phyloP scores from a whole-genome alignment of 92 coral and sea anemone genomes.

The Parazoanthus darwini region DNA sequence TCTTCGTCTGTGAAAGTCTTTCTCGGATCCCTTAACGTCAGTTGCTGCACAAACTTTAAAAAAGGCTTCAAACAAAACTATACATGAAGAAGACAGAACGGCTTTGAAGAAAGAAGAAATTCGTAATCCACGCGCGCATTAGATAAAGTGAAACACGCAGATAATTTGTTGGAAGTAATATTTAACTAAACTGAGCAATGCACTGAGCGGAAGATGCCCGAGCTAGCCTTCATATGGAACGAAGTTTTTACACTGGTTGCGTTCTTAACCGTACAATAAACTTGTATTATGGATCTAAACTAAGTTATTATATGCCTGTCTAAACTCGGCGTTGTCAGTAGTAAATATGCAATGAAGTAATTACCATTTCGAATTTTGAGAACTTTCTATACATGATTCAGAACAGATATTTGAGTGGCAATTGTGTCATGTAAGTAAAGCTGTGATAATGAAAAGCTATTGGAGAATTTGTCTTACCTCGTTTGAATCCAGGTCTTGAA shows the following conservation, averaged over 20 bases:
- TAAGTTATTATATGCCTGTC: neutral
- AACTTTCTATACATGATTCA: no score
- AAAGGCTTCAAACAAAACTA: neutral
- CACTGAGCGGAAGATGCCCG: no score
- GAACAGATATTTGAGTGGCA: constrained; percentile 16
- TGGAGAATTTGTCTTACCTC: neutral
- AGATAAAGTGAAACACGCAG: neutral
- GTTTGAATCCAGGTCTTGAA: constrained; percentile 13
- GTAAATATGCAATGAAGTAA: neutral
- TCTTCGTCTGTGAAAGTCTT: no score
- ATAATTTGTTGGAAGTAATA: neutral
- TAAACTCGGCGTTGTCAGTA: neutral
- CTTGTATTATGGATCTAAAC: neutral
- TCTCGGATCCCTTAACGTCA: neutral
- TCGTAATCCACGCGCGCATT: neutral
- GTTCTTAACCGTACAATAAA: neutral
- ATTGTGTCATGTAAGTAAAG: neutral
- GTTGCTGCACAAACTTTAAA: neutral
- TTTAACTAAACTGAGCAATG: neutral
- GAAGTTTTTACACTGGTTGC: neutral
- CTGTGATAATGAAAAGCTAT: neutral
- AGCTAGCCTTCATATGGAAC: no score
- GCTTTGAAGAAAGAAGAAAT: neutral
- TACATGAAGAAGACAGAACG: neutral
- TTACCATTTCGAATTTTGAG: neutral